Evolutionary conservation across 1,140 invertebrate species (phyloP), one percentile per base, ranked within the genome.

Genomic region (Pinna nobilis): DNA sequence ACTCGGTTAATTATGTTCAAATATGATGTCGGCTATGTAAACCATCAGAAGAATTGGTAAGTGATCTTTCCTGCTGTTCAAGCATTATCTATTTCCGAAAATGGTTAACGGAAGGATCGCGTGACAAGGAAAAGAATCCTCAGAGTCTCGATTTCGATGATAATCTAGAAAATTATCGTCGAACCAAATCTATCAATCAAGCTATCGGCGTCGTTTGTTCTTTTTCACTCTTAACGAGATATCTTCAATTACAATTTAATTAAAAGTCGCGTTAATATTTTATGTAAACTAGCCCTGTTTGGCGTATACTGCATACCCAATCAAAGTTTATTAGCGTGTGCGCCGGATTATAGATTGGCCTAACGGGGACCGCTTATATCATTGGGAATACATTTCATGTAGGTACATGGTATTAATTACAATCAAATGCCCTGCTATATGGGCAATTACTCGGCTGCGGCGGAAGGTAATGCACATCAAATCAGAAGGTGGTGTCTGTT

Each of bases 211-310:
- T 30, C 30, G 55, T 59, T 59, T 59, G 30, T 59, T 59, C 37
- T 30, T 18, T 33, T 23, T 30, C n/a, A 25, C 64, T 53, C 60
- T 63, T 59, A 57, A 69, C 49, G 65, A 55, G 65, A 68, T 68
- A 74, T 74, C 72, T 74, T 55, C 72, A 60, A 74, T 74, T 74
- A 74, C 72, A 74, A 74, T 68, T 74, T 74, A 74, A 74, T 68
- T 74, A 69, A 74, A 57, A 66, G 65, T 50, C 68, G 69, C 55
- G 72, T 74, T 74, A 74, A 74, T 74, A 74, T 74, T 74, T 74
- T 61, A 74, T 74, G 66, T 61, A 53, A 68, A 60, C 50, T 33
- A 68, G 72, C 69, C 65, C 49, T 63, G 69, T 60, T 50, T 61
- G 57, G 37, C 66, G 53, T 51, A 63, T 66, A 61, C 7, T 67